Conservation (phyloP, 2,113 vertebrate genomes). For the Sapayoa aenigma region DNA sequence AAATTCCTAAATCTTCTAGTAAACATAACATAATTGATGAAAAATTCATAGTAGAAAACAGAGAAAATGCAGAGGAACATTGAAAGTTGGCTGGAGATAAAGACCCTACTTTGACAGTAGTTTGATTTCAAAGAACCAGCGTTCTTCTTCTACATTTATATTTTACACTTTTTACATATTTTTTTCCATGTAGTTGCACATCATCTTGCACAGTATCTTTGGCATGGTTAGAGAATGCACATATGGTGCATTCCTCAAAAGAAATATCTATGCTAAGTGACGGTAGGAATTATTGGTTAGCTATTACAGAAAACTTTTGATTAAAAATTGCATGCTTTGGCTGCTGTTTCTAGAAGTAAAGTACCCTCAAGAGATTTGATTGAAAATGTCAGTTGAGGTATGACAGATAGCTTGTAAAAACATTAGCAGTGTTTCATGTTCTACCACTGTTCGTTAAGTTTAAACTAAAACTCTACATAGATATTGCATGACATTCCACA, state of each 20-base stretch:
- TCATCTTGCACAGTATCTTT: neutral
- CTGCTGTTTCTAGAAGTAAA: conserved; percentile 7
- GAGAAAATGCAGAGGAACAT: neutral
- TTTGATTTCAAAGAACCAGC: neutral
- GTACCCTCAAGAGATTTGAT: neutral
- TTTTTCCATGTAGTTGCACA: neutral
- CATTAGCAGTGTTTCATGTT: neutral
- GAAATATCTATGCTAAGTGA: neutral
- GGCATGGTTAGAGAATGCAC: neutral
- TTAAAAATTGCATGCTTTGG: neutral
- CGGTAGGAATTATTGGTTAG: neutral
- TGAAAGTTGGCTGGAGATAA: neutral
- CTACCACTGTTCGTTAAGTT: conserved; percentile 10
- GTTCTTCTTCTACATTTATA: neutral
- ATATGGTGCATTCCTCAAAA: neutral
- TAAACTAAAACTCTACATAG: neutral
- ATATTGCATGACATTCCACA: neutral
- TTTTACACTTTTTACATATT: neutral
- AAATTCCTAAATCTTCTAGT: neutral
- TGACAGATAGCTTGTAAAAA: conserved; percentile 22
- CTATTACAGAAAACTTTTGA: neutral
- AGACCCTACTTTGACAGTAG: neutral
- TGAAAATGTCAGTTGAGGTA: conserved; percentile 8
- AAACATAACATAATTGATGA: neutral
- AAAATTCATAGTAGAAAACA: neutral